phyloP scores from a whole-genome alignment of 2,797 vertebrate species.

The Catamblyrhynchus diadema region DNA sequence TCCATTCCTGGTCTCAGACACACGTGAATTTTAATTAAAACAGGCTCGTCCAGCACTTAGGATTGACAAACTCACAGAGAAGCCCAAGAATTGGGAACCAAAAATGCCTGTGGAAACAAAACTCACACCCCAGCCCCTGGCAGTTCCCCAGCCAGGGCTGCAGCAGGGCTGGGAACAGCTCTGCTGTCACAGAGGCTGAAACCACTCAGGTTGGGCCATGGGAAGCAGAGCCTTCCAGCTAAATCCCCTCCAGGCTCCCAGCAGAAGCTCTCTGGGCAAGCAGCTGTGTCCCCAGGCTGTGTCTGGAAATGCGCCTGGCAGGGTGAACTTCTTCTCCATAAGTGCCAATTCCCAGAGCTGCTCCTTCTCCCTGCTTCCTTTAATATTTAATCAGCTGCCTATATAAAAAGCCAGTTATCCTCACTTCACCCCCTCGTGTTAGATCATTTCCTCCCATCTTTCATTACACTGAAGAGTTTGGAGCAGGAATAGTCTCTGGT shows the following conservation, averaged over 20 bases:
- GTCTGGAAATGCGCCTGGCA: background rate
- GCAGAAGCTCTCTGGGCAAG: background rate
- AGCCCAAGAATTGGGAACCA: background rate
- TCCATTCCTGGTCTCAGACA: background rate
- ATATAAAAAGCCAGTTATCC: background rate
- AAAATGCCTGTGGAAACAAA: background rate
- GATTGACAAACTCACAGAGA: background rate
- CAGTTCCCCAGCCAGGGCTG: background rate
- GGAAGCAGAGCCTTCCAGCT: background rate
- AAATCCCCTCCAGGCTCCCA: background rate
- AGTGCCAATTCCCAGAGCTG: background rate
- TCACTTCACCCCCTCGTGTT: constrained; percentile 13
- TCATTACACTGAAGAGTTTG: background rate
- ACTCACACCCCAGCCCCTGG: background rate
- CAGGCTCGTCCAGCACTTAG: background rate
- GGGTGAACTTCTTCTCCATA: background rate
- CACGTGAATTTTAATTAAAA: background rate
- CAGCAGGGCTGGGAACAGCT: background rate
- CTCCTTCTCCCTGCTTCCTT: background rate
- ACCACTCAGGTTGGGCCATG: accelerated
- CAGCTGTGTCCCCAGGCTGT: background rate
- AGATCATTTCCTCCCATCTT: background rate
- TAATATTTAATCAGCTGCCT: constrained; percentile 8
- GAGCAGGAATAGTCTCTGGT: background rate
- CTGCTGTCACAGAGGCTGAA: background rate